Evolutionary conservation across 2,113 vertebrate species (phyloP).

Genomic region (Picathartes gymnocephalus): DNA sequence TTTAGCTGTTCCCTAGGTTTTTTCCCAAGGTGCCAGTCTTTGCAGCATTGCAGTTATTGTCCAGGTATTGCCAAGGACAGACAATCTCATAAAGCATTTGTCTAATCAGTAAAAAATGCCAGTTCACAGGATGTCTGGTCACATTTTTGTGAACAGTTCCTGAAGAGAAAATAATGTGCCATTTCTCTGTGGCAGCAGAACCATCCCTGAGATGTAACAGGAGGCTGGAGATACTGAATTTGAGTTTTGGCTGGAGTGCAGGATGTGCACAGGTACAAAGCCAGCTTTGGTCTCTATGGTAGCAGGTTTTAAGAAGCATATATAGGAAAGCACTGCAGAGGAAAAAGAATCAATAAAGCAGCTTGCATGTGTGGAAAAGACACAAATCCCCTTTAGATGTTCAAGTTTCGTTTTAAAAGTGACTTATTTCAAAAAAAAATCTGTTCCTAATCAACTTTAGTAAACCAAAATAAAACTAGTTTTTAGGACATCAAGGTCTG

Average conservation of each 20-base stretch:
- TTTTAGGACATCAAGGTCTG: slow-evolving; percentile 57
- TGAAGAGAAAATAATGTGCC: neutral
- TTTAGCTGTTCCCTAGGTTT: neutral
- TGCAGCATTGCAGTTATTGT: neutral
- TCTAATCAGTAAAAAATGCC: neutral
- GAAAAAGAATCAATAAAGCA: neutral
- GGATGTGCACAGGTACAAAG: slow-evolving; percentile 8
- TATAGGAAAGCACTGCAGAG: neutral
- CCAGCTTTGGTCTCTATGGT: neutral
- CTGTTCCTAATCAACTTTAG: slow-evolving; percentile 55
- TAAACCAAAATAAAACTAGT: slow-evolving; percentile 60
- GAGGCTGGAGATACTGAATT: neutral
- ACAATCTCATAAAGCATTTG: neutral
- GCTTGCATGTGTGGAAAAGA: slow-evolving; percentile 18
- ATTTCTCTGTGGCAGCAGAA: neutral
- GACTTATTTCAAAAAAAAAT: slow-evolving; percentile 46
- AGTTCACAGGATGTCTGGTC: neutral
- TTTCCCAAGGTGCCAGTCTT: neutral
- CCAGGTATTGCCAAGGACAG: neutral
- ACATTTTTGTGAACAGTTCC: neutral
- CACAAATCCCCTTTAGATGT: neutral
- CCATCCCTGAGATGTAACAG: neutral
- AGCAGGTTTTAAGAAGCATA: neutral
- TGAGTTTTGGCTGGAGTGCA: neutral
- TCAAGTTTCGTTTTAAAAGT: slow-evolving; percentile 38